These are phyloP conservation scores for Pterois miles DNA, from an alignment of 2,797 vertebrate genomes.

Conservation along the genomic window DNA sequence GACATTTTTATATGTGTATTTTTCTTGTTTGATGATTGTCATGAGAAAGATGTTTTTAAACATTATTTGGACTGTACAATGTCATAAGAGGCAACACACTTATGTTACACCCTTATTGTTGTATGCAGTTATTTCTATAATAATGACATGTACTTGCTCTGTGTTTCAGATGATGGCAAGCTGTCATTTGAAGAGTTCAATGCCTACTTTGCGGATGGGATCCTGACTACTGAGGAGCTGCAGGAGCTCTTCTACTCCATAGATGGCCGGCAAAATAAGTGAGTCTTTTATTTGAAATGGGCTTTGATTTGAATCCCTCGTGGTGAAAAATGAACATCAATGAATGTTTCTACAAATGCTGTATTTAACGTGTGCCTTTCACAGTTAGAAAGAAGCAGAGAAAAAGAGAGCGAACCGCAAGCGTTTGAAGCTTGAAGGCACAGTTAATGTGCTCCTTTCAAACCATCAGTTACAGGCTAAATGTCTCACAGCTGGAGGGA, in stretches of 20 bases:
- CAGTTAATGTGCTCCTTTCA: slow-evolving; percentile 25
- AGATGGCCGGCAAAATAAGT: slow-evolving; percentile 92
- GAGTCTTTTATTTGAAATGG: slow-evolving; percentile 54
- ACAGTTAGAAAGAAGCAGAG: background rate
- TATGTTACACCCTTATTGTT: background rate
- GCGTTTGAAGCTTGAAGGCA: background rate
- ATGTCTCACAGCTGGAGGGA: slow-evolving; percentile 27
- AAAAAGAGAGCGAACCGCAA: background rate
- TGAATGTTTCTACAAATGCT: background rate
- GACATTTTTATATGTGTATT: background rate
- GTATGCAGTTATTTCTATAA: background rate
- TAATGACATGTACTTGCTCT: background rate
- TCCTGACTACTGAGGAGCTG: slow-evolving; percentile 93
- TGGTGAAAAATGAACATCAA: background rate
- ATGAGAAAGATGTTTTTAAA: background rate
- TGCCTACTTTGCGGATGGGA: slow-evolving; percentile 93
- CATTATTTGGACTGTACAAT: background rate
- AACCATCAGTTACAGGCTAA: slow-evolving; percentile 30
- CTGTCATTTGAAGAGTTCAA: slow-evolving; percentile 98
- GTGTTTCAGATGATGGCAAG: slow-evolving; percentile 92
- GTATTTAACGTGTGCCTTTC: background rate
- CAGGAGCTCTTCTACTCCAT: slow-evolving; percentile 93
- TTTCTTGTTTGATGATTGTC: background rate
- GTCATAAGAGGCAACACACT: background rate
- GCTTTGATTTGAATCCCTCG: background rate